Base-by-base conservation (phyloP, 2,797 vertebrate species). In the Crypturellus tataupa region DNA sequence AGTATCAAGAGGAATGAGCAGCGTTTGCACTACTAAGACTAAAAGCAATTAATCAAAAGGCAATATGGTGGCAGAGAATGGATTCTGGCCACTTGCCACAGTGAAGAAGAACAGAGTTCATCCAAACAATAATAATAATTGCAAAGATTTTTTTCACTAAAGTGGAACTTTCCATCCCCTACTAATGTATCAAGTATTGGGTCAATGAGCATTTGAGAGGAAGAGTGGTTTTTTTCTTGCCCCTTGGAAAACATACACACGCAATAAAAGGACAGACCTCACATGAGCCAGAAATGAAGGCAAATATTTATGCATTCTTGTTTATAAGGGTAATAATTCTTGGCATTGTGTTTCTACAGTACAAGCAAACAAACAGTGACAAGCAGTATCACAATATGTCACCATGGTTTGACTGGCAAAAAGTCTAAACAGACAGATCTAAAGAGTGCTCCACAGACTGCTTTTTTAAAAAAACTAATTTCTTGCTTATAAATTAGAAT, bases 41-140 rank as follows among this genome's bases (percentile, higher is more conserved):
- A 58, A 94, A 91, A 72, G 29, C 23, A 85, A 84, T 79, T 72
- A 81, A 79, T 90, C 78, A 67, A 87, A 89, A 91, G 63, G 25
- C 73, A 94, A 59, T 76, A 86, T 56, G 67, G 51, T 80, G 55
- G 47, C 39, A 72, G 7, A 29, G 55, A 78, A 87, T 31, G 39
- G 62, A 83, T 83, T 83, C 58, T 93, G 77, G 77, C 33, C 80
- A 40, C 73, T 72, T 6, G 14, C n/a, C 55, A 79, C 20, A 21
- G 33, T 8, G 2, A 92, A 14, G 49, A 85, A 85, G 39, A 79
- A 67, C 2, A 4, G 10, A 93, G 18, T 59, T 76, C 23, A 69
- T n/a, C 0, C 5, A 69, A 93, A 85, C 77, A 77, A 71, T 33
- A 75, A 31, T 29, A 73, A 68, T 35, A 84, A 70, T 33, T 8